phyloP scores from a whole-genome alignment of 2,888 invertebrate genomes.

The Netelia fuscicornis region DNA sequence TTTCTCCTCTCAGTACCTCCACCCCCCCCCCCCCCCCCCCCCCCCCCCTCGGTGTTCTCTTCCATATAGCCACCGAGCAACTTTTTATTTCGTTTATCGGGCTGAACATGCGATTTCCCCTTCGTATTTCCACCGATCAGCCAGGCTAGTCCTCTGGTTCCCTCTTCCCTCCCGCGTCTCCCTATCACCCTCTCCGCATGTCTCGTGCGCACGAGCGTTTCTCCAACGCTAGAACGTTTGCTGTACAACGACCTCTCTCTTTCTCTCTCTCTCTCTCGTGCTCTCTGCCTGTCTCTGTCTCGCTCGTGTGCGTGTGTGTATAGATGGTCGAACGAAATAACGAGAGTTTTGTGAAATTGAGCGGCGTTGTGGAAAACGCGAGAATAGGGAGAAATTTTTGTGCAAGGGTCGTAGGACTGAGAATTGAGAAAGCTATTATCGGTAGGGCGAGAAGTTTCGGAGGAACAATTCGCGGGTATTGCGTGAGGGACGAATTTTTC shows the following conservation, averaged over 20 bases:
- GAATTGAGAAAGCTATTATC: neutral
- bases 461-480: too few species aligned
- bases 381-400: neutral
- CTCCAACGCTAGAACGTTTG: constrained; percentile 65
- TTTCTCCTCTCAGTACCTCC: constrained; percentile 47
- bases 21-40: constrained; percentile 52
- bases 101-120: constrained; percentile 82
- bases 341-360: constrained; percentile 30
- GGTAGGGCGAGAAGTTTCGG: too few species aligned
- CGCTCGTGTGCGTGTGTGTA: neutral
- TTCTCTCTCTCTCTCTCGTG: neutral
- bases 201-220: constrained; percentile 64
- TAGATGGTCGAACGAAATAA: constrained; percentile 34
- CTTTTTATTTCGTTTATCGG: constrained; percentile 82
- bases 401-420: neutral
- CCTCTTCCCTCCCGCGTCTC: constrained; percentile 59
- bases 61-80: constrained; percentile 68
- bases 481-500: too few species aligned
- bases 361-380: constrained; percentile 21
- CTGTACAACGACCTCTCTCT: constrained; percentile 67
- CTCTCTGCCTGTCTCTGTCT: neutral
- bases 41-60: constrained; percentile 37
- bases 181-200: constrained; percentile 34
- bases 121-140: constrained; percentile 75
- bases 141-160: constrained; percentile 35